A percentile compares a stretch with the other conserved stretches of the same genome.
Conservation (phyloP, 1,140 invertebrate species). For the Micrasema longulum region DNA sequence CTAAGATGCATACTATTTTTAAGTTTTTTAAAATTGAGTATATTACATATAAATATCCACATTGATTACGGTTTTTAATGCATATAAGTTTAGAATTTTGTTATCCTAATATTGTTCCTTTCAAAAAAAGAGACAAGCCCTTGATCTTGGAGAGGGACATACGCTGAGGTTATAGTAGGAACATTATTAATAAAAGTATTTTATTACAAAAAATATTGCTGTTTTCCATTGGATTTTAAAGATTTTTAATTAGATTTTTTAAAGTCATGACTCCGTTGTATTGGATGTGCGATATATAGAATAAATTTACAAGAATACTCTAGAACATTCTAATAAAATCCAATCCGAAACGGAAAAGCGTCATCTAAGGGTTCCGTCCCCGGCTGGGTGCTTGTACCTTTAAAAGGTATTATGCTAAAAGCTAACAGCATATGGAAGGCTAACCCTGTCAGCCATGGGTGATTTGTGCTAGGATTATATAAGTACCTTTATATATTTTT, state of each 20-base stretch:
- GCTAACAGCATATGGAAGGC: slow-evolving; percentile 13
- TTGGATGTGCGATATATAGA: background rate
- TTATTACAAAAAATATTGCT: background rate
- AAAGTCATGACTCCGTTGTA: no score
- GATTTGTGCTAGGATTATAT: background rate
- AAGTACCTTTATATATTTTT: background rate
- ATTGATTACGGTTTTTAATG: background rate
- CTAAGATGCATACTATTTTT: background rate
- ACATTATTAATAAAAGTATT: background rate
- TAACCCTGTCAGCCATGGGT: slow-evolving; percentile 1
- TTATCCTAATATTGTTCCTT: no score
- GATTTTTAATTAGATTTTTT: no score
- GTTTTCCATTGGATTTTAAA: background rate
- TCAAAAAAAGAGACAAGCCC: no score
- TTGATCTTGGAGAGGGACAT: no score
- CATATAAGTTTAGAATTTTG: background rate
- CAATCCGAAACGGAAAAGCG: slow-evolving; percentile 17
- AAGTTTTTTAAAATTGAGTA: background rate
- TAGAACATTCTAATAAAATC: background rate
- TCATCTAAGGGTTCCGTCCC: slow-evolving; percentile 21
- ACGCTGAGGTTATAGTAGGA: background rate
- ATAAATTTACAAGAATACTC: background rate
- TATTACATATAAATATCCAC: background rate
- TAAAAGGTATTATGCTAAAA: slow-evolving; percentile 28
- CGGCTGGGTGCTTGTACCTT: background rate